Base-by-base conservation (phyloP, 2,797 vertebrate genomes). In the Cirrhinus mrigala region DNA sequence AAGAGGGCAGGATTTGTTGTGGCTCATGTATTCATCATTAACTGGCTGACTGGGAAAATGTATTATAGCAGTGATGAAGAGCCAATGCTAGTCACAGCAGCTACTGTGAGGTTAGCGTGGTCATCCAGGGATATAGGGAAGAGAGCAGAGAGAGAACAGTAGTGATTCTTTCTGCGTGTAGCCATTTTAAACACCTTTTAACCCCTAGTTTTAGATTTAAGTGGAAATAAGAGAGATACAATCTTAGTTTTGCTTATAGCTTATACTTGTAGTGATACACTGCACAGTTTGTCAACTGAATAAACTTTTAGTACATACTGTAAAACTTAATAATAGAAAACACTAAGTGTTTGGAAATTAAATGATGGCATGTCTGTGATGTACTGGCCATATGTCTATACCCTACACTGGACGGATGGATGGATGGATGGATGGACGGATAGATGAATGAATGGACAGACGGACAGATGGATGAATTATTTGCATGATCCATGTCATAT, bases 11-110 rank as follows among this genome's bases (percentile, higher is more conserved):
- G 77, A 85, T 81, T 85, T 81, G 93, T 91, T 89, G 93, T 94
- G 92, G 91, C 91, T 93, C 90, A 58, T 90, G 95, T 94, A 96
- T 96, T 96, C 92, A 96, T 96, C 95, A 96, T 96, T 96, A 95
- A 92, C 91, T 90, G 90, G 92, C 93, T 95, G 94, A 93, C 90
- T 91, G 90, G 92, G 79, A 89, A 87, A 89, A 92, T 88, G 89
- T 88, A 89, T 94, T 95, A 94, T 90, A 93, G 90, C 89, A 91
- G 86, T 95, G 94, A 95, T 95, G 94, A 95, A 96, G 93, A 94
- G 91, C 91, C 91, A 87, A 89, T 90, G 94, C 94, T 94, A 93
- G 94, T 94, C 94, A 91, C 94, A 95, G 92, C 92, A 95, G 93
- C 92, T 91, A 82, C 84, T 85, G 81, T 78, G 79, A 87, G 87